Evolutionary conservation across 2,797 vertebrate genomes (phyloP), one percentile per base, ranked within the genome.

Genomic region (Percopsis omiscomaycus): DNA sequence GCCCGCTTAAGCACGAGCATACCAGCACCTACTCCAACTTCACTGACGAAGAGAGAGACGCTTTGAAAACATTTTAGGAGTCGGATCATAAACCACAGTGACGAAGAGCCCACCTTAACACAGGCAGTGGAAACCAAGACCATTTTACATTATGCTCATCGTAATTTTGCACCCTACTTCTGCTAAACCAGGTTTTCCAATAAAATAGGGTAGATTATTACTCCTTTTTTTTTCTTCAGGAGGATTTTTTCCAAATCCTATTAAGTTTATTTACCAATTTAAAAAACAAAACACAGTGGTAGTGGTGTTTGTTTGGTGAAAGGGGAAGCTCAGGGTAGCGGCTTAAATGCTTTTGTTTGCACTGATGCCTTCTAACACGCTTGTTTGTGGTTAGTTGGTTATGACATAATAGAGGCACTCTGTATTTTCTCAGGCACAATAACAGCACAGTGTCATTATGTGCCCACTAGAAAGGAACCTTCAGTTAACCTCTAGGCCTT

Each of bases 401-500:
- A 85, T 85, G 75, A 10, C 32, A 77, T 82, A 75, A 85, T 84
- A 82, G 80, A 86, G 62, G 62, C 80, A 71, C 82, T 69, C 79
- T 68, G 77, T 79, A 77, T 86, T 91, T 92, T 91, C 91, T 91
- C 91, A 91, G 87, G 86, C 82, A 87, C 72, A 77, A 66, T 76
- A 88, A 86, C 82, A 86, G 81, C 90, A 90, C 84, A 86, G 86
- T 87, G 86, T 89, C 81, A 90, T 91, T 89, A 89, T 86, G 86
- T 88, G 83, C 85, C 89, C 87, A 89, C 86, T 89, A 86, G 85
- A 89, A 89, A 88, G 89, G 78, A 89, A 83, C 85, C 86, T 81
- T 88, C 52, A 67, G 47, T 88, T 74, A 90, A 89, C 84, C 83
- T 84, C 71, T 64, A 70, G 74, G 76, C 71, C 78, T 86, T 80